Percentiles rank a stretch among this genome's conserved stretches.
Evolutionary conservation across 2,888 invertebrate species (phyloP).

Genomic region (Trachelus stipa): DNA sequence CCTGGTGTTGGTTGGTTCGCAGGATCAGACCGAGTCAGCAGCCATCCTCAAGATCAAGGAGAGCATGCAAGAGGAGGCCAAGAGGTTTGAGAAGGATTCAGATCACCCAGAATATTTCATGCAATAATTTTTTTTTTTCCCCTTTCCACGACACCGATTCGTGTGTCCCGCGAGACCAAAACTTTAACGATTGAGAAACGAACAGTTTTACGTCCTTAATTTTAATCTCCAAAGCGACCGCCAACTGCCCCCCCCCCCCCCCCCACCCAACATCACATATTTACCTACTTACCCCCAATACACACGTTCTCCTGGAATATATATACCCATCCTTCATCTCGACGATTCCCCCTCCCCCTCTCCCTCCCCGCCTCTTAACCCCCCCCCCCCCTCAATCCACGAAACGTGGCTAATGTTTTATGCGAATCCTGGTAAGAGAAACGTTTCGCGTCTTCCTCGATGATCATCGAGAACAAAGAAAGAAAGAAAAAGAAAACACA

Average conservation of each 20-base stretch:
- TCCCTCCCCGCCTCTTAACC: too few relatives aligned
- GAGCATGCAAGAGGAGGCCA: slow-evolving; percentile 99
- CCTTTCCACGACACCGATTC: neutral
- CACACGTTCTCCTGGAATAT: neutral
- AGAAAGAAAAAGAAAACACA: slow-evolving; percentile 22
- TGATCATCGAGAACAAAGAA: slow-evolving; percentile 19
- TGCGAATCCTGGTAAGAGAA: slow-evolving; percentile 4
- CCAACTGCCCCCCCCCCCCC: neutral
- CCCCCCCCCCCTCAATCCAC: neutral
- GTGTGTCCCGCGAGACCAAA: slow-evolving; percentile 47
- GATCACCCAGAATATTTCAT: slow-evolving; percentile 97
- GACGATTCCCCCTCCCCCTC: neutral
- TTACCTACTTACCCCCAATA: neutral
- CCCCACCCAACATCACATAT: neutral
- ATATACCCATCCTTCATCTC: neutral
- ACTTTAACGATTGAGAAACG: neutral
- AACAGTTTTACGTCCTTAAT: slow-evolving; percentile 6
- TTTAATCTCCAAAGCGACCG: neutral
- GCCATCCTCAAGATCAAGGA: slow-evolving; percentile 99
- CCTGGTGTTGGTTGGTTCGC: slow-evolving; percentile 68
- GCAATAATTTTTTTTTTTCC: slow-evolving; percentile 76
- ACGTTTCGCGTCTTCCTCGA: slow-evolving; percentile 16
- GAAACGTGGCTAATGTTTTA: neutral
- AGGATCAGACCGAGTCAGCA: slow-evolving; percentile 97
- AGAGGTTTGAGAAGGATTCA: slow-evolving; percentile 97